phyloP scores from a whole-genome alignment of 1,140 invertebrate species.

The Reticulitermes speratus region DNA sequence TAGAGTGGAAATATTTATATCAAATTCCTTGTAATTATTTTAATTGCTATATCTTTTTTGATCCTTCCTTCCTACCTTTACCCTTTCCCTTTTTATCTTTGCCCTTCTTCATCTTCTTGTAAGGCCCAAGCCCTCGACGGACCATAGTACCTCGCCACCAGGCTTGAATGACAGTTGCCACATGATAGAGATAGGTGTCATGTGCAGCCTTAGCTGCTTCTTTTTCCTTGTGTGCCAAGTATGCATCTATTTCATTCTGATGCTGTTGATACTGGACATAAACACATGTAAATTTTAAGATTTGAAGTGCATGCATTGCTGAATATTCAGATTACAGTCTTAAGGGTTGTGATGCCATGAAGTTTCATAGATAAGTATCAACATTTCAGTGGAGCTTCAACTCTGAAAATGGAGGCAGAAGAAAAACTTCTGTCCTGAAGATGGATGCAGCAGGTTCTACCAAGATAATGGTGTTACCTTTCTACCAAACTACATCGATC shows the following conservation, averaged over 20 bases:
- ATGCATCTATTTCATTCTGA: slow-evolving; percentile 49
- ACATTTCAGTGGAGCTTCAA: too few species aligned
- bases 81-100: slow-evolving; percentile 55
- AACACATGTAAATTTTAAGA: too few species aligned
- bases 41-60: neutral
- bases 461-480: too few species aligned
- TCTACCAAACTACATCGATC: too few species aligned
- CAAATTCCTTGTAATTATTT: neutral
- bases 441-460: too few species aligned
- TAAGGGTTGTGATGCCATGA: too few species aligned
- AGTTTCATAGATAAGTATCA: too few species aligned
- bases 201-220: slow-evolving; percentile 45
- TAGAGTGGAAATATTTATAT: neutral
- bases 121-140: slow-evolving; percentile 60
- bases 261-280: slow-evolving; percentile 43
- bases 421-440: too few species aligned
- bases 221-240: slow-evolving; percentile 39
- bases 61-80: neutral
- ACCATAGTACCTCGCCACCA: slow-evolving; percentile 73
- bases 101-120: slow-evolving; percentile 43
- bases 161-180: slow-evolving; percentile 58
- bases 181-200: slow-evolving; percentile 42
- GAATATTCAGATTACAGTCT: too few species aligned
- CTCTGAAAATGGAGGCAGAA: too few species aligned
- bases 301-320: too few species aligned